phyloP scores from a whole-genome alignment of 2,113 vertebrate genomes.

The Anoplopoma fimbria region DNA sequence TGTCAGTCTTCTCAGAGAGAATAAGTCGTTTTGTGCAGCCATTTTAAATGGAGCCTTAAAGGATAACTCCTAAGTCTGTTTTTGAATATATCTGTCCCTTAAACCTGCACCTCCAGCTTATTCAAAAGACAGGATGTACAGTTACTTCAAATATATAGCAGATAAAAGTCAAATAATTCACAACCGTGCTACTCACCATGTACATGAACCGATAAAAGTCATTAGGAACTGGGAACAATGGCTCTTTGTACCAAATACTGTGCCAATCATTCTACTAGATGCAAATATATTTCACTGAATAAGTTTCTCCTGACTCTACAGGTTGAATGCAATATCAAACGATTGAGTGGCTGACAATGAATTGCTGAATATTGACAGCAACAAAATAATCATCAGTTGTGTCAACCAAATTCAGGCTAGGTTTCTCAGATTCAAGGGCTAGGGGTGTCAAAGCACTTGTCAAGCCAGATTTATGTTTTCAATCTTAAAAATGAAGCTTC shows the following conservation, averaged over 20 bases:
- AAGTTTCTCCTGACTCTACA: not conserved
- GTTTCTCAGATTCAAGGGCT: not conserved
- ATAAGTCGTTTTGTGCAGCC: conserved; percentile 9
- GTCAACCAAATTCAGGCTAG: not conserved
- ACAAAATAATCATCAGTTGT: not conserved
- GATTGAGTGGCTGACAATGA: not conserved
- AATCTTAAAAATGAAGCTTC: not conserved
- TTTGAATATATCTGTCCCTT: not conserved
- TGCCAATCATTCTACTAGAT: not conserved
- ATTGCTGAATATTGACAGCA: not conserved
- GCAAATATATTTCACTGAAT: not conserved
- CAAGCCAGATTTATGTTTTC: not conserved
- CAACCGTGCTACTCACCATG: not conserved
- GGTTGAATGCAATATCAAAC: not conserved
- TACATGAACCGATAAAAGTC: no score
- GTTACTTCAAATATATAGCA: not conserved
- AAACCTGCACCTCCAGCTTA: not conserved
- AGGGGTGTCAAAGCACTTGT: not conserved
- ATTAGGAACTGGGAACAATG: no score
- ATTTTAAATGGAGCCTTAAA: not conserved
- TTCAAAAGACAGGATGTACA: not conserved
- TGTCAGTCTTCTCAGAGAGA: conserved; percentile 32
- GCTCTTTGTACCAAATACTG: not conserved
- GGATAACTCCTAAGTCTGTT: not conserved
- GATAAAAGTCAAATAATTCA: not conserved